phyloP scores from a whole-genome alignment of 2,888 invertebrate genomes.

The Coenonympha glycerion region DNA sequence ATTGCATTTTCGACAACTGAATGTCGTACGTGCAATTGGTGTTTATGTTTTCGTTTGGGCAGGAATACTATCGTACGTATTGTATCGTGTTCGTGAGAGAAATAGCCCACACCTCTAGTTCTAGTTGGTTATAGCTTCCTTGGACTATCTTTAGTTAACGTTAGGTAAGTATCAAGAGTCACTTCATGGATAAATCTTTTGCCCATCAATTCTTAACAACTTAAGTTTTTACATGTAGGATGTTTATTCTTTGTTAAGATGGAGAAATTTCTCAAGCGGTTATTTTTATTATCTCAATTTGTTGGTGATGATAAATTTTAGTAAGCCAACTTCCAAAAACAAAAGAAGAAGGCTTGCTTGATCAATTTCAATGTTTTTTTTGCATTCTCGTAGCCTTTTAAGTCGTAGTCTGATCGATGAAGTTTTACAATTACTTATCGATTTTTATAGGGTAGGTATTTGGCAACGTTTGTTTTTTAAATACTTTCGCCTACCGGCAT shows the following conservation, averaged over 20 bases:
- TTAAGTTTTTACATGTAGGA: background rate
- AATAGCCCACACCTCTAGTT: background rate
- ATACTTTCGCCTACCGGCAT: background rate
- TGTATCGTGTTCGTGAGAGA: background rate
- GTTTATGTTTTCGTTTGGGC: background rate
- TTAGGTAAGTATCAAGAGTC: background rate
- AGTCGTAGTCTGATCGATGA: no score
- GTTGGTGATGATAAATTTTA: no score
- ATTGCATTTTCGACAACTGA: constrained; percentile 8
- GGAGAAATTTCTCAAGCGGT: no score
- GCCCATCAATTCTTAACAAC: background rate
- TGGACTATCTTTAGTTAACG: no score
- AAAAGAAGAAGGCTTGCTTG: no score
- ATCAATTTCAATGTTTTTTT: background rate
- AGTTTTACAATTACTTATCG: background rate
- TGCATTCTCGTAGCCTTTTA: background rate
- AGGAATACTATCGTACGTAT: background rate
- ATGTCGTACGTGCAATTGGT: constrained; percentile 5
- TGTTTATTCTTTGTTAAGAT: no score
- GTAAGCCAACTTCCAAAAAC: no score
- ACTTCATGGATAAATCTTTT: background rate
- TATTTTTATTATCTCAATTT: no score
- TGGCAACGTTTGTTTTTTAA: background rate
- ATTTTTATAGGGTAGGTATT: background rate
- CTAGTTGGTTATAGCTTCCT: no score